Percentiles rank a stretch among this genome's conserved stretches.
Conservation (phyloP, 2,888 invertebrate genomes). For the Ectemnius lituratus region DNA sequence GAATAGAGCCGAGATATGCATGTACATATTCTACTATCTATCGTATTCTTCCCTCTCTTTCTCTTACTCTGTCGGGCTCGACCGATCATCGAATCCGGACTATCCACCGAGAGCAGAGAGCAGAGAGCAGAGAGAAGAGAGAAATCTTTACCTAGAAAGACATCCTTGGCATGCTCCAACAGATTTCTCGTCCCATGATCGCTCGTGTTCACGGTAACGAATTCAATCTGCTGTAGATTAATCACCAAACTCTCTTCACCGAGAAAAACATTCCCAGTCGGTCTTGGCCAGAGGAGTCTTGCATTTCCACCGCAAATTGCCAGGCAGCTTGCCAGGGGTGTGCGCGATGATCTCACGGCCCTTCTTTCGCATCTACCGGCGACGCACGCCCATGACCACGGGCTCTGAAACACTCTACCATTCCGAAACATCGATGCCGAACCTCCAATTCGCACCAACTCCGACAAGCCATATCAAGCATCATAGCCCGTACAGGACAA, state of each 20-base stretch:
- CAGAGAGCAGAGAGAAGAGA: too few species aligned
- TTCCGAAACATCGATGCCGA: not conserved
- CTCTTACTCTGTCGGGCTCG: too few species aligned
- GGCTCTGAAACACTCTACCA: conserved; percentile 75
- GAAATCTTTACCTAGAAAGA: conserved; percentile 70
- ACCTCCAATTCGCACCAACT: too few species aligned
- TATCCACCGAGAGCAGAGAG: too few species aligned
- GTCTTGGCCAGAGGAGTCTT: conserved; percentile 88
- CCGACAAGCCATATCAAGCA: too few species aligned
- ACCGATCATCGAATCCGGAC: too few species aligned
- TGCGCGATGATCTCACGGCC: conserved; percentile 82
- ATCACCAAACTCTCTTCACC: conserved; percentile 83
- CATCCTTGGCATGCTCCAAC: conserved; percentile 74
- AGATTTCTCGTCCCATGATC: conserved; percentile 70
- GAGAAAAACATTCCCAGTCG: conserved; percentile 85
- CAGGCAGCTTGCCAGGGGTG: conserved; percentile 86
- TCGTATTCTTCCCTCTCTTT: too few species aligned
- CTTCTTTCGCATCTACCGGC: conserved; percentile 84
- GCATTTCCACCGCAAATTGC: conserved; percentile 86
- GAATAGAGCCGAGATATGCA: too few species aligned
- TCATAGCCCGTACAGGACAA: too few species aligned
- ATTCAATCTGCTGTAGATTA: conserved; percentile 79
- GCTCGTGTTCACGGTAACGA: conserved; percentile 69
- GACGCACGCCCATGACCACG: conserved; percentile 89
- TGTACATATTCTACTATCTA: too few species aligned